Evolutionary conservation across 2,797 vertebrate genomes (phyloP).

Genomic region (Gymnoscopelus braueri): DNA sequence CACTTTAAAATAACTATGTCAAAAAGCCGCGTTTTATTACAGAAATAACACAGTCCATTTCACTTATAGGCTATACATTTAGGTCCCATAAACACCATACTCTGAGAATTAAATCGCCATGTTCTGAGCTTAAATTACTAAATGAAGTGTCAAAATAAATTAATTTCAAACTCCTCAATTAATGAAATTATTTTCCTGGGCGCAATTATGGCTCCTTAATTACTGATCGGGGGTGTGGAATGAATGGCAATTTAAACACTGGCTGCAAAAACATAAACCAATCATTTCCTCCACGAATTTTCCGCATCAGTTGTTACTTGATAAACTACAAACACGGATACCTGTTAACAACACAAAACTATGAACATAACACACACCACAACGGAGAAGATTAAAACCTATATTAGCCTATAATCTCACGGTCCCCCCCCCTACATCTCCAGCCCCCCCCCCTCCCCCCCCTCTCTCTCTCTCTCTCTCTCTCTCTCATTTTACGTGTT

Average conservation of each 20-base stretch:
- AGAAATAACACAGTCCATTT: conserved; percentile 37
- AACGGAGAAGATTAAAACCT: conserved; percentile 25
- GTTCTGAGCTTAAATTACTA: conserved; percentile 36
- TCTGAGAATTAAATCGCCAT: conserved; percentile 24
- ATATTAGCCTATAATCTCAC: conserved; percentile 28
- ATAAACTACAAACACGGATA: not conserved
- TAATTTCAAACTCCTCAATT: conserved; percentile 29
- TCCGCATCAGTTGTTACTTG: conserved; percentile 7
- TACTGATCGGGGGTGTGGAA: conserved; percentile 26
- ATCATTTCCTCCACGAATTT: conserved; percentile 30
- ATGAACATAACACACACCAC: conserved; percentile 9
- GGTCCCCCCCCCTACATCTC: too few species aligned
- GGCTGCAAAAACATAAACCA: conserved; percentile 49
- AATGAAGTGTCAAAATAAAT: conserved; percentile 44
- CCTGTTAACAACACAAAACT: too few species aligned
- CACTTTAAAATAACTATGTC: conserved; percentile 8
- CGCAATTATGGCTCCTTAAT: conserved; percentile 30
- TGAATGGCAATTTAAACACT: conserved; percentile 41
- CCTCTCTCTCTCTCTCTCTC: too few species aligned
- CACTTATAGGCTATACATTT: conserved; percentile 7
- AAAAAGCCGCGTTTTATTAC: conserved; percentile 41
- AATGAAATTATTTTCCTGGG: conserved; percentile 24
- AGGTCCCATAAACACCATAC: not conserved
- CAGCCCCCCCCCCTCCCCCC: too few species aligned
- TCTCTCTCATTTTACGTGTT: conserved; percentile 43